Base-by-base conservation (phyloP, 2,888 invertebrate species). In the Cheilosia vernalis region DNA sequence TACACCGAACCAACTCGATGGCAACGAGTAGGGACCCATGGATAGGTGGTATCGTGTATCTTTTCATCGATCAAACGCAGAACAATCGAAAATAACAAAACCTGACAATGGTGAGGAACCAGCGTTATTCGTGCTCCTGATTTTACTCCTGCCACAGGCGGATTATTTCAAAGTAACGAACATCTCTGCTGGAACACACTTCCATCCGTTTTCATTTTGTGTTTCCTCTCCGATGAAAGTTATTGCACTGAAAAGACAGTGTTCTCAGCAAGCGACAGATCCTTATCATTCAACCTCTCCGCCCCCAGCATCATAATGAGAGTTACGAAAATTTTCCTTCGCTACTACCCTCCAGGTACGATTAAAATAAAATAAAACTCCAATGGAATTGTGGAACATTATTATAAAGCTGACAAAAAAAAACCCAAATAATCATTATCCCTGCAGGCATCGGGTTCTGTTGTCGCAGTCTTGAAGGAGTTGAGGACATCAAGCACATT, bases 321-420 rank as follows among this genome's bases (percentile, higher is more conserved):
- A 91, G 92, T 95, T 80, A 92, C 94, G 76, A 95, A 95, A 92
- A 94, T 96, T 89, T 94, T 95, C 90, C 92, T 96, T 37, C 93
- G 96, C 78, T 96, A 95, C 90, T 95, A 95, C 88, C 96, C 96
- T 0, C 96, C 96, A 84, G 95, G 95, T 94, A n/a, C n/a, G n/a
- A n/a, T n/a, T n/a, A 90, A 88, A 84, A 10, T 19, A 33, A 17
- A n/a, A 19, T 47, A 44, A 21, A 19, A 56, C 4, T 51, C 49
- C 37, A 55, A 33, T 56, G 21, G 51, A 56, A 53, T 24, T 44
- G 10, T 40, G 2, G 19, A 27, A 58, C 40, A 60, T 64, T 51
- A 66, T 37, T 61, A 55, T 17, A 67, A 61, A 80, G 30, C 49
- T 27, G 17, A 58, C 47, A 33, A 55, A 33, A 51, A 21, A 30